Percentiles rank a stretch among this genome's conserved stretches.
Evolutionary conservation across 2,113 vertebrate genomes (phyloP).

Genomic region (Odocoileus hemionus): DNA sequence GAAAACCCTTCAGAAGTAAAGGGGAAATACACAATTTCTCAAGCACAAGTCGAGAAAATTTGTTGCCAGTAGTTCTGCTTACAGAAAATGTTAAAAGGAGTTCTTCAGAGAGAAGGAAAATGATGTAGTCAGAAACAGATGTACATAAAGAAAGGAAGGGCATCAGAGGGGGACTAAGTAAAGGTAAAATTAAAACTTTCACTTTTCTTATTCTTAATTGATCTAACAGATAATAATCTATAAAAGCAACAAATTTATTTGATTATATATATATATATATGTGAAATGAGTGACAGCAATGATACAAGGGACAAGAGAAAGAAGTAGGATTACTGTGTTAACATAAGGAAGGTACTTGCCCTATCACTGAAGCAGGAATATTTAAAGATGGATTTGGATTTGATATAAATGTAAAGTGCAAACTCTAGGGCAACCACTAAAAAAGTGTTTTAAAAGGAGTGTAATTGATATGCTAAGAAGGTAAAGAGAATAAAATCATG

Average conservation of each 20-base stretch:
- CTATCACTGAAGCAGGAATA: neutral
- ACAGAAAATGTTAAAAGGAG: neutral
- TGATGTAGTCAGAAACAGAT: neutral
- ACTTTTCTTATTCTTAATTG: neutral
- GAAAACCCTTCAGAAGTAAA: neutral
- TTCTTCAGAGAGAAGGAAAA: neutral
- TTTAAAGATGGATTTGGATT: neutral
- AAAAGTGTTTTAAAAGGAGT: neutral
- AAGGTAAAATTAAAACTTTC: neutral
- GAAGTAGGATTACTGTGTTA: neutral
- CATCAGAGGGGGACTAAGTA: neutral
- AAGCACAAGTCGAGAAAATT: neutral
- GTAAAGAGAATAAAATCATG: neutral
- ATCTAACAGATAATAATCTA: neutral
- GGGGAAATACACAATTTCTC: neutral
- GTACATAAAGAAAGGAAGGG: neutral
- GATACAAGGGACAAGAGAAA: neutral
- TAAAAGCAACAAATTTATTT: neutral
- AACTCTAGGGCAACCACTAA: neutral
- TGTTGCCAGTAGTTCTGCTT: neutral
- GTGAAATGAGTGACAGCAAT: neutral
- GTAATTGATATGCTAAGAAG: neutral
- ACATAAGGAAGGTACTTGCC: neutral
- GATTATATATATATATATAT: no score
- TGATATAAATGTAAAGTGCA: neutral